Base-by-base conservation (phyloP, 2,797 vertebrate genomes). In the Phrynocephalus forsythii region DNA sequence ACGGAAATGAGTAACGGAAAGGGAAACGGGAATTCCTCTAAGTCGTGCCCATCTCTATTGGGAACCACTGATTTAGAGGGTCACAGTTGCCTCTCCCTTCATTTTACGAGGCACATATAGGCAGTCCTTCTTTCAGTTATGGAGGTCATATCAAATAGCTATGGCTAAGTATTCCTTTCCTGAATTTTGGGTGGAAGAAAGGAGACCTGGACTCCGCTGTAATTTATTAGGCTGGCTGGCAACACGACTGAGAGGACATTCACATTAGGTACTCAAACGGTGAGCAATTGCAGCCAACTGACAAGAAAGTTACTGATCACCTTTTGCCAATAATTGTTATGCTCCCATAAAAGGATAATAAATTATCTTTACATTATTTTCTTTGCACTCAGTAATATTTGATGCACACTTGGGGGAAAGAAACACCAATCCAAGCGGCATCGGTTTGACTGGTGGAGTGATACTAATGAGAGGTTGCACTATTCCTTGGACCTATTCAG, bases 331-430 rank as follows among this genome's bases (percentile, higher is more conserved):
- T 93, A 93, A 91, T 85, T 88, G 90, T 94, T 95, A 90, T 67
- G 5, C 26, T 87, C 93, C 86, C 95, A 86, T 94, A 93, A 96
- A 94, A 0, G 9, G 94, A 93, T 95, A 95, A 94, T 95, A 91
- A 96, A 95, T 97, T 96, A 94, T 94, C 94, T 94, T 89, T 95
- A 95, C 97, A 96, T 97, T 96, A 93, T 95, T 96, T 96, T 94
- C 89, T 95, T 90, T 94, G 92, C 95, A 92, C 90, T 87, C 92
- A 89, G 93, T 95, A 95, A 95, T 95, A 96, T 96, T 91, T 96
- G 96, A 96, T 97, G 94, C 95, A 93, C 94, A 93, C 92, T 80
- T 90, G 92, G 88, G 94, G 93, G 92, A 93, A 93, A 84, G 86
- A 6, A 5, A 60, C 52, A 10, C 28, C 24, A 33, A 5, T 26